phyloP scores from a whole-genome alignment of 2,797 vertebrate species.

The Oreochromis grahami region DNA sequence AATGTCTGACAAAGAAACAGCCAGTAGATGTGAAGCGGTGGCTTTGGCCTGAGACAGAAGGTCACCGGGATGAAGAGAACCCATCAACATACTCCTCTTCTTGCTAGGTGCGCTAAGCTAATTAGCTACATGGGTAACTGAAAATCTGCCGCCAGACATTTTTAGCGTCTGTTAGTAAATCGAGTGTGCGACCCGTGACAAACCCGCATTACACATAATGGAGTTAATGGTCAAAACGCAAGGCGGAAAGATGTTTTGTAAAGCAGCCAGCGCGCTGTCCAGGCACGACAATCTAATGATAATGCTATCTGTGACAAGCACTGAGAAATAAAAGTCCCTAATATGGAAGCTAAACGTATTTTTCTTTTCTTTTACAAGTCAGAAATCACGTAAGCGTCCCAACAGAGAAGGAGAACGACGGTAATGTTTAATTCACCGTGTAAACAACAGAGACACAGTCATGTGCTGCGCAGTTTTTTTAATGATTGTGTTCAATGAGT shows the following conservation, averaged over 20 bases:
- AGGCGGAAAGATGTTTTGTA: rapidly evolving
- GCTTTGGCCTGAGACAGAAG: not conserved
- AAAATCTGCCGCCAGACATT: not conserved
- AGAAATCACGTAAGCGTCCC: not conserved
- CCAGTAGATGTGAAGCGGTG: not conserved
- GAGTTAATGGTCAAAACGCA: not conserved
- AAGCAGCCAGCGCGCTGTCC: too few relatives aligned
- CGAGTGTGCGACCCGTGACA: rapidly evolving
- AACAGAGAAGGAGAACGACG: not conserved
- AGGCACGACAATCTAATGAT: not conserved
- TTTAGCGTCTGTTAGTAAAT: not conserved
- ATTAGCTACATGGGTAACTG: slow-evolving; percentile 19
- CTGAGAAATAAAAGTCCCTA: not conserved
- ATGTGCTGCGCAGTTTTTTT: not conserved
- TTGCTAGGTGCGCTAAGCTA: slow-evolving; percentile 13
- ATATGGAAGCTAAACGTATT: not conserved
- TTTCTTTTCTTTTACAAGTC: not conserved
- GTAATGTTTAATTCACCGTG: not conserved
- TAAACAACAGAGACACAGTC: not conserved
- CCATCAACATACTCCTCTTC: not conserved
- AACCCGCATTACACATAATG: rapidly evolving
- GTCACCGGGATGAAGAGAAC: slow-evolving; percentile 33
- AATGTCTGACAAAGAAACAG: not conserved
- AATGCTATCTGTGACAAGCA: not conserved
- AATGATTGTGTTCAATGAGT: not conserved